phyloP scores from a whole-genome alignment of 2,797 vertebrate genomes.

The Stomatorhinus walkeri region DNA sequence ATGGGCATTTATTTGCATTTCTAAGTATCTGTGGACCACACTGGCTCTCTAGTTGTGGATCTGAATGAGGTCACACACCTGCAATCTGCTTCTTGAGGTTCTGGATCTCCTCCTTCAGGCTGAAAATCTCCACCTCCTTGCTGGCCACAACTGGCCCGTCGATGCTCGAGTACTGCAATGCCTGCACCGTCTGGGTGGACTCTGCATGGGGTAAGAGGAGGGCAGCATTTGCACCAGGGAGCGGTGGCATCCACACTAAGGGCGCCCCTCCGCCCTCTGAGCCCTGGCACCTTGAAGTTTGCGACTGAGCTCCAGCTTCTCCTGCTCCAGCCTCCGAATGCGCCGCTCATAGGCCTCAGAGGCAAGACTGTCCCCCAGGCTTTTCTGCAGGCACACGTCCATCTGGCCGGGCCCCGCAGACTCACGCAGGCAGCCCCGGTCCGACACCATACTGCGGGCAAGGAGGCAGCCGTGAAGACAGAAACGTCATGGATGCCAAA shows the following conservation, averaged over 20 bases:
- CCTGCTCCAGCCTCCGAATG: slow-evolving; percentile 89
- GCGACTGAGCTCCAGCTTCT: slow-evolving; percentile 88
- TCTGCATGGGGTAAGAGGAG: slow-evolving; percentile 54
- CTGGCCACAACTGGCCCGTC: slow-evolving; percentile 70
- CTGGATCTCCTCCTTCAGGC: slow-evolving; percentile 89
- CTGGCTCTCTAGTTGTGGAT: neutral
- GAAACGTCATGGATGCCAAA: neutral
- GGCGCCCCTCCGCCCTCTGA: neutral
- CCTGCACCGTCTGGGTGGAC: slow-evolving; percentile 89
- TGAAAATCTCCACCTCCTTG: slow-evolving; percentile 91
- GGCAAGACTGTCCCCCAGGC: slow-evolving; percentile 87
- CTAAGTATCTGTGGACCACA: neutral
- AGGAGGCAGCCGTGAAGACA: neutral
- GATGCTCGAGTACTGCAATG: slow-evolving; percentile 75
- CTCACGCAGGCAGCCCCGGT: slow-evolving; percentile 75
- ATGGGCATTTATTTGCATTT: neutral
- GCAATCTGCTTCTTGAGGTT: slow-evolving; percentile 85
- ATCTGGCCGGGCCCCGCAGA: slow-evolving; percentile 62
- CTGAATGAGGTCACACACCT: slow-evolving; percentile 51
- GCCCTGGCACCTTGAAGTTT: slow-evolving; percentile 81
- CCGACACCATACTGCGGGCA: slow-evolving; percentile 74
- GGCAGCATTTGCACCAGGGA: neutral
- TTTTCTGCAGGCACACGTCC: slow-evolving; percentile 76
- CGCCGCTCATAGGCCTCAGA: slow-evolving; percentile 94
- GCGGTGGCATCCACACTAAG: neutral